Evolutionary conservation across 2,797 vertebrate genomes (phyloP).

Genomic region (Eulemur rubriventer): DNA sequence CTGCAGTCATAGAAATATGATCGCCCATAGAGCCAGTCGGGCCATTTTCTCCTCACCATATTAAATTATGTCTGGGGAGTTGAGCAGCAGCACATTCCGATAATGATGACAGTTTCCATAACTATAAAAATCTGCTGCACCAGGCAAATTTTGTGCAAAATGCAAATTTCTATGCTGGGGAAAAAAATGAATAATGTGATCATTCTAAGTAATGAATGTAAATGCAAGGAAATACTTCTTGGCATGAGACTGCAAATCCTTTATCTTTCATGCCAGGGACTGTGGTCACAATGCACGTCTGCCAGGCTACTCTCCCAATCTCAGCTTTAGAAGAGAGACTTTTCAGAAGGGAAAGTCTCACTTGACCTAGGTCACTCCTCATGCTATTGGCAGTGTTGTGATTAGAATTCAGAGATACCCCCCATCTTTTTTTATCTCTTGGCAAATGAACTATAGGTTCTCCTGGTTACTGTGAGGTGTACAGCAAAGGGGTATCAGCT

Average conservation of each 20-base stretch:
- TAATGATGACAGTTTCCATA: conserved; percentile 40
- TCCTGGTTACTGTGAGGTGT: background rate
- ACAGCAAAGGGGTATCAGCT: background rate
- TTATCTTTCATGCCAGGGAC: background rate
- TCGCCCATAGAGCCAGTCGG: background rate
- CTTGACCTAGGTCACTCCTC: background rate
- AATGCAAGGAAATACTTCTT: conserved; percentile 32
- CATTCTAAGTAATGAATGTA: conserved; percentile 33
- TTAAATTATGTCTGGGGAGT: background rate
- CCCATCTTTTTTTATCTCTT: background rate
- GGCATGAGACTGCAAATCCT: background rate
- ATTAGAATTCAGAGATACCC: background rate
- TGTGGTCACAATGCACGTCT: background rate
- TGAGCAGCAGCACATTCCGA: background rate
- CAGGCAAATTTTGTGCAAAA: conserved; percentile 63
- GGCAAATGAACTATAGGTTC: background rate
- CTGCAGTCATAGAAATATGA: background rate
- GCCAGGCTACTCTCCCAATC: background rate
- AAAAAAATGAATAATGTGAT: background rate
- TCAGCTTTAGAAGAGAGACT: background rate
- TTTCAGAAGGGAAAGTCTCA: background rate
- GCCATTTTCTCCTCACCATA: background rate
- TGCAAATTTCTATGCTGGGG: conserved; percentile 45
- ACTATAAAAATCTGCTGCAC: conserved; percentile 62
- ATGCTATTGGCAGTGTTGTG: background rate